Evolutionary conservation across 2,113 vertebrate species (phyloP).

Genomic region (Struthio camelus): DNA sequence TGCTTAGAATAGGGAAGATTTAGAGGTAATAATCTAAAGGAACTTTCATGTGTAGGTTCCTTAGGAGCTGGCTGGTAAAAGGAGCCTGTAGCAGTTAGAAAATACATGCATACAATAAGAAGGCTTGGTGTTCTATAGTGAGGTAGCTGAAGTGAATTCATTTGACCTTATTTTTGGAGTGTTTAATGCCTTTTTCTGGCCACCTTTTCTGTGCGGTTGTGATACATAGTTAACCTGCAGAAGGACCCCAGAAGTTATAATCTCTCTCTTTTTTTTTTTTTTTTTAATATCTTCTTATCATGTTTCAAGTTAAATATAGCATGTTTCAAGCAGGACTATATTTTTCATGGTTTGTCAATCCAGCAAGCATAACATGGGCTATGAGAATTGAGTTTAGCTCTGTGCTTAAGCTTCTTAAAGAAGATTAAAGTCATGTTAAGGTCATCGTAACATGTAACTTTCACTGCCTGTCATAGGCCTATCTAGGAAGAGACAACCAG

Average conservation of each 20-base stretch:
- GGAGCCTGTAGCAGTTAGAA: not conserved
- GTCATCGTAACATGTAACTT: too few species aligned
- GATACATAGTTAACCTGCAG: not conserved
- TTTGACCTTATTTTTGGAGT: not conserved
- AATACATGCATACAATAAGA: not conserved
- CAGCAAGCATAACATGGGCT: not conserved
- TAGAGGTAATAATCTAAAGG: not conserved
- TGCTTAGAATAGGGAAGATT: not conserved
- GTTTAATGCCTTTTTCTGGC: not conserved
- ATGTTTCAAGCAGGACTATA: not conserved
- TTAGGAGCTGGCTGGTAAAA: not conserved
- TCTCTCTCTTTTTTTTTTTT: not conserved
- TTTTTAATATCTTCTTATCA: not conserved
- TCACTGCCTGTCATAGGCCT: not conserved
- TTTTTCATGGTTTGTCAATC: not conserved
- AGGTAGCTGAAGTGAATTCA: not conserved
- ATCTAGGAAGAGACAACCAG: not conserved
- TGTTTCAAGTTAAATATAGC: not conserved
- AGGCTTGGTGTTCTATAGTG: not conserved
- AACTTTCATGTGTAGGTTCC: not conserved
- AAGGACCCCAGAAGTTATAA: not conserved
- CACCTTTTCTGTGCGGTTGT: not conserved
- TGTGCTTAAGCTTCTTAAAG: not conserved
- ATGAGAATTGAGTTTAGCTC: too few species aligned
- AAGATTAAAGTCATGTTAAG: not conserved